Base-by-base conservation (phyloP, 2,797 vertebrate genomes). In the Dipus sagitta region DNA sequence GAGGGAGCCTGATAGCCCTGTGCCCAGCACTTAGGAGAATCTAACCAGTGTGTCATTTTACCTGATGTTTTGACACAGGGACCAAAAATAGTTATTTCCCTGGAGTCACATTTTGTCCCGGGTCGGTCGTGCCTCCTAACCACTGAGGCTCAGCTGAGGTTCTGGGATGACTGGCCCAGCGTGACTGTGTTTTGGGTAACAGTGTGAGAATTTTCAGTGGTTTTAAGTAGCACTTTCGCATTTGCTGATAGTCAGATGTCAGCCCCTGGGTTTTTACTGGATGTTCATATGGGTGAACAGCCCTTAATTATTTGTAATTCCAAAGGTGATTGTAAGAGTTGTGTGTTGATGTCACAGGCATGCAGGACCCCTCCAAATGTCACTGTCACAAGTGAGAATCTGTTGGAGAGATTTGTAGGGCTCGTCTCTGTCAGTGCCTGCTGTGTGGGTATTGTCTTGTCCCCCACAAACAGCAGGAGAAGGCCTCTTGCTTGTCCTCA, bases 391-490 rank as follows among this genome's bases (percentile, higher is more conserved):
- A 58, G n/a, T 86, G 18, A 11, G 77, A 10, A 47, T 67, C 67
- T 26, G 1, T 26, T 9, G 64, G 80, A 70, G 64, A 89, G 13
- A 65, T 23, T 65, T 28, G 30, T 30, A 10, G 13, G 4, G 12
- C 84, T 60, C 6, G 68, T 21, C 42, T 70, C 54, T 13, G 75
- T 62, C 26, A 68, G 60, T 14, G 3, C 79, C 92, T 15, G 4
- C 62, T 91, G 78, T 86, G 47, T 47, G 47, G 47, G 11, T 47
- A 47, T 11, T 47, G 47, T 47, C 68, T 82, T 91, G 60, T 32
- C 74, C 30, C 60, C 62, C 86, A 38, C 12, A 2, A 70, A 85
- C 54, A 82, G 54, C 32, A 32, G 70, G 6, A 77, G 21, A 23
- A 54, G 62, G 32, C 62, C 76, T 58, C 84, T 13, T 21, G 30